Base-by-base conservation (phyloP, 2,113 vertebrate species). In the Lethenteron reissneri region DNA sequence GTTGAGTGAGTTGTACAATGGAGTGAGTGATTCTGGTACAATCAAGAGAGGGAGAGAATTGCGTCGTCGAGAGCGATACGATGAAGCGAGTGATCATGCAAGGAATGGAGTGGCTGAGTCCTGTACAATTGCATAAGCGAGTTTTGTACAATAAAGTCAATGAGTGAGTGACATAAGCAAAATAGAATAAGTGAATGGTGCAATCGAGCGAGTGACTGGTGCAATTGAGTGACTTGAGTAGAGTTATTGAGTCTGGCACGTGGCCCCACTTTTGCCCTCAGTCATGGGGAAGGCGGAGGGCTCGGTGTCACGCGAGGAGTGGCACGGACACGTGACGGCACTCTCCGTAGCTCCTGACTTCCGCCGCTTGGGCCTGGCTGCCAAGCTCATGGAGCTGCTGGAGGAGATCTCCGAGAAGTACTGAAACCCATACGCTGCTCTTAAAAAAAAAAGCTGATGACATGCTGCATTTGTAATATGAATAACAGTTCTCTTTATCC, bases 261-360 rank as follows among this genome's bases (percentile, higher is more conserved):
- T 12, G 12, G 10, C 59, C 15, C 10, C 56, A 56, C 11, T 72
- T 2, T 25, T 69, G 15, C 12, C 56, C 59, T 56, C 81, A 95
- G 91, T 92, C 58, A 95, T 94, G 92, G 92, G 92, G 5, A 97
- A 99, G 82, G 92, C 91, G 0, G 94, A 97, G 79, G 91, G 94
- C 59, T 97, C 90, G 0, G 92, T 97, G 74, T 88, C 91, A 0
- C 81, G 90, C 17, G 91, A 96, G 70, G 90, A 97, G 72, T 96
- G 94, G 90, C 91, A 96, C 0, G 90, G 94, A 1, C 92, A 96
- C 0, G 91, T 99, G 72, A 96, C 94, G 0, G 90, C 94, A 2
- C 82, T 95, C 15, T 95, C 91, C 0, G 92, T 99, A 1, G 90
- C 91, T 1, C 94, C 90, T 0, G 90, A 97, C 78, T 99, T 96